Evolutionary conservation across 37 sponge, comb jelly and placozoan genomes (phyloP).

Genomic region (Geodia barretti): DNA sequence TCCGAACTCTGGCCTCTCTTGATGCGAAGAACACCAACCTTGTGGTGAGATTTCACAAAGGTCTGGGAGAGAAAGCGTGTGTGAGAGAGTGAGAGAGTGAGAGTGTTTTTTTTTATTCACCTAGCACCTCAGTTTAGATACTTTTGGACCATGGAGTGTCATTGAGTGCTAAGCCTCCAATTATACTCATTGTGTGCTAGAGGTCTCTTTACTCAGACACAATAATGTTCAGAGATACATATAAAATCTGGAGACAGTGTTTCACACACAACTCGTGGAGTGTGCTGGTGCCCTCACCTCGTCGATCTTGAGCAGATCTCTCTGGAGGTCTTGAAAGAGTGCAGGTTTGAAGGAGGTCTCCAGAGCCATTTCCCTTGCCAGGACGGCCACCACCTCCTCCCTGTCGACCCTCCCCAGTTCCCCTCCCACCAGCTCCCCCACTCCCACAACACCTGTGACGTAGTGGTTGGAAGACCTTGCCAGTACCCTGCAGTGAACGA

Average conservation of each 20-base stretch:
- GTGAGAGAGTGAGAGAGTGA: background rate
- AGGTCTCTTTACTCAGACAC: too few species aligned
- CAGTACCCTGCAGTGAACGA: conserved; percentile 47
- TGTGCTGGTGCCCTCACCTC: conserved; percentile 46
- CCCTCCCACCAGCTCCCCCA: conserved; percentile 35
- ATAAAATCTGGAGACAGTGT: too few species aligned
- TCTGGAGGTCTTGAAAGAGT: conserved; percentile 33
- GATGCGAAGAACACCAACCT: conserved; percentile 87
- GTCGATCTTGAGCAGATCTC: conserved; percentile 87
- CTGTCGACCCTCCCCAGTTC: conserved; percentile 32
- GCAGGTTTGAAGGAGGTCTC: conserved; percentile 65
- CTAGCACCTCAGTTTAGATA: too few species aligned
- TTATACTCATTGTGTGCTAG: background rate
- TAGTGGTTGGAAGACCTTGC: conserved; percentile 75
- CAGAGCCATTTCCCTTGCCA: conserved; percentile 85
- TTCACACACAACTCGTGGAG: background rate
- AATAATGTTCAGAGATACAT: too few species aligned
- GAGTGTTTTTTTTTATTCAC: too few species aligned
- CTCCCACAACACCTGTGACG: conserved; percentile 68
- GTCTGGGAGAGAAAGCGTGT: conserved; percentile 32
- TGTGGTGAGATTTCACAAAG: conserved; percentile 61
- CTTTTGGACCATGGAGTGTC: too few species aligned
- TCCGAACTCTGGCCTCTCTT: conserved; percentile 85
- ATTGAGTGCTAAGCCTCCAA: too few species aligned
- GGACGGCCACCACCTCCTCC: conserved; percentile 77